Evolutionary conservation across 2,888 invertebrate species (phyloP).

Genomic region (Pardosa pseudoannulata): DNA sequence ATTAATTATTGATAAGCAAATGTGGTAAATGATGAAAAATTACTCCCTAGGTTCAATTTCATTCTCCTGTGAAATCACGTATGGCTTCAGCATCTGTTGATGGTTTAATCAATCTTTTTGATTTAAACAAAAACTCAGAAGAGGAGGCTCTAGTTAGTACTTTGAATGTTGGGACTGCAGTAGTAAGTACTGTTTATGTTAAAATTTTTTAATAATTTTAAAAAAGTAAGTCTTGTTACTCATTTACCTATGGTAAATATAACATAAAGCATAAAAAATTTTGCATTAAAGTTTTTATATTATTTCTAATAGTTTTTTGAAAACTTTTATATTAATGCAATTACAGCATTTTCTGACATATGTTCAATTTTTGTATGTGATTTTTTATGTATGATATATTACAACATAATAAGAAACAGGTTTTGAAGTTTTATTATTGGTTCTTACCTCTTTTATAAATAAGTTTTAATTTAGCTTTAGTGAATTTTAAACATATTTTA

Average conservation of each 20-base stretch:
- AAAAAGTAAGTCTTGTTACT: too few species aligned
- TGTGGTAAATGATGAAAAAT: too few species aligned
- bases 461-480: too few species aligned
- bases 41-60: constrained; percentile 83
- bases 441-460: too few species aligned
- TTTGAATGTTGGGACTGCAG: constrained; percentile 87
- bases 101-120: constrained; percentile 90
- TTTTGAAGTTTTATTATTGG: too few species aligned
- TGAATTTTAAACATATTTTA: too few species aligned
- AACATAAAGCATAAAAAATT: not conserved
- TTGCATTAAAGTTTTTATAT: not conserved
- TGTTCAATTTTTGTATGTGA: too few species aligned
- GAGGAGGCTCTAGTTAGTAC: constrained; percentile 88
- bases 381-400: too few species aligned
- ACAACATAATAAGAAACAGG: too few species aligned
- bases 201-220: not conserved
- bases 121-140: constrained; percentile 85
- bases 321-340: too few species aligned
- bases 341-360: too few species aligned
- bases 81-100: constrained; percentile 88
- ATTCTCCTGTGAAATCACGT: constrained; percentile 82
- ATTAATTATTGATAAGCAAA: too few species aligned
- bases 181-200: constrained; percentile 79
- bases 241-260: not conserved
- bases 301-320: not conserved